Base-by-base conservation (phyloP, 2,113 vertebrate species). In the Proterorhinus semilunaris region DNA sequence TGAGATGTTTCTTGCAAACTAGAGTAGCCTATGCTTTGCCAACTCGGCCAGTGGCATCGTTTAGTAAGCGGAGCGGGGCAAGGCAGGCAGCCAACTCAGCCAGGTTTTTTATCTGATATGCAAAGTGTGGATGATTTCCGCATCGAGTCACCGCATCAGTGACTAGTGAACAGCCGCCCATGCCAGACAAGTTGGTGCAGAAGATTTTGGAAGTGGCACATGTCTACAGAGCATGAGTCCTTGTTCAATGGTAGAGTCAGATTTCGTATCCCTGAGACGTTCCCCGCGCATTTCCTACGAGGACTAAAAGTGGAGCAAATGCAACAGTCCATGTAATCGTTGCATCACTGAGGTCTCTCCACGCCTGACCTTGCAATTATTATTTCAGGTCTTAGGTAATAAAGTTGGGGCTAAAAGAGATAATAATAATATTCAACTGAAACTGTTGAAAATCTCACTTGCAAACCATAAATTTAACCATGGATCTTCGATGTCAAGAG, bases 41-140 rank as follows among this genome's bases (percentile, higher is more conserved):
- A 57, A 58, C 11, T 58, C 42, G 55, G 55, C 55, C 55, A 42
- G 10, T 42, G 11, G 55, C 5, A 13, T 58, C 6, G 1, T 42
- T 7, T 7, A 21, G 42, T 13, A 7, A 58, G 12, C 36, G 51
- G 55, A 57, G 17, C 9, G 27, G 27, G 10, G 4, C 27, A 36
- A 36, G 27, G 27, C 27, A 58, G 27, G 55, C 27, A 42, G 21
- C 55, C 55, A 13, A 21, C 10, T 13, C 27, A 15, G 55, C 55
- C 12, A 58, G 42, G 55, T 21, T 42, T 21, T 58, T 58, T 42
- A 58, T 58, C 55, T 42, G 55, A 58, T 58, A 58, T 58, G 55
- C 55, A 58, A 58, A 58, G 55, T 42, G 27, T 58, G 55, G 27
- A 58, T 58, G 55, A 13, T 11, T 58, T 21, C 55, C 55, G 42